Evolutionary conservation across 30 jellyfish, hydroid and myxozoan species (phyloP), one percentile per base, ranked within the genome.

Genomic region (Clytia hemisphaerica): DNA sequence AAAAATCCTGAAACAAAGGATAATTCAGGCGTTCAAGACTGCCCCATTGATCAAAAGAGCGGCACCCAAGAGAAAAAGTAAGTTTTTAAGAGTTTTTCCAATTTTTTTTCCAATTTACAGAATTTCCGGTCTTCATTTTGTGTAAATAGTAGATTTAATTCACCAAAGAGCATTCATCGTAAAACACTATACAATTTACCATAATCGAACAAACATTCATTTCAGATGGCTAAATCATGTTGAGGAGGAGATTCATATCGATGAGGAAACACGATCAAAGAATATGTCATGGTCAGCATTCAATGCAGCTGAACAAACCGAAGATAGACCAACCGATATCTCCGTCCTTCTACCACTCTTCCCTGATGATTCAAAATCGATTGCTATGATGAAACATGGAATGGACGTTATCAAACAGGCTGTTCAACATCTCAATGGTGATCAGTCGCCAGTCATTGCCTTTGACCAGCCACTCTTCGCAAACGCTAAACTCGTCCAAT

Each of bases 261-360:
- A 50, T 35, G 64, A 50, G 21, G 64, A 50, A 32, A n/a, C n/a
- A n/a, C 22, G 19, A 19, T 27, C 73, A 18, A 31, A 14, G 48
- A 71, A 53, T 26, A 49, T 71, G 14, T 0, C 88, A 16, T 75
- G 88, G 88, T 24, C 84, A 4, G 80, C 88, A 33, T 47, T 9
- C 65, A 80, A 75, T 62, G 80, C 88, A 7, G 25, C 32, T 50
- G 46, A 44, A 40, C 22, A 29, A 16, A 49, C 35, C 21, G 45
- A 9, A 28, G 37, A 2, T 49, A 25, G 19, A 1, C 75, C 14
- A 12, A 30, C 33, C 24, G 74, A 57, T 5, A 75, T 75, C 28
- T 10, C 73, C 0, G 32, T 49, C 19, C n/a, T 75, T 18, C 67
- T 75, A 35, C 81, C 82, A 18, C 51, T 75, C n/a, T 47, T 61